phyloP scores from a whole-genome alignment of 2,113 vertebrate genomes.

The Pygoscelis adeliae region DNA sequence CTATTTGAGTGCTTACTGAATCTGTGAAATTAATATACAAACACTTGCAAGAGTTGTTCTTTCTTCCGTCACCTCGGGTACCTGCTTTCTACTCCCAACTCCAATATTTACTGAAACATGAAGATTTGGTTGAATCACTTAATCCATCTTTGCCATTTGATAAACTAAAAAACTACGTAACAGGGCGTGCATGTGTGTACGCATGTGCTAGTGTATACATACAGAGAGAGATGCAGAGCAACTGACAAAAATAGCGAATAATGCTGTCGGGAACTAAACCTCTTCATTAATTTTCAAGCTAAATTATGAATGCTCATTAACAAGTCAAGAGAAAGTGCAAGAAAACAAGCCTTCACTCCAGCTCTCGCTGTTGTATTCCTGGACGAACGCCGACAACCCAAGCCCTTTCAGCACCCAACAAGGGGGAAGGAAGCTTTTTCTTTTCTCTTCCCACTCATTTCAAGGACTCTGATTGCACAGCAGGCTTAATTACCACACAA shows the following conservation, averaged over 20 bases:
- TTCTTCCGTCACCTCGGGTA: not conserved
- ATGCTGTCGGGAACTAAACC: not conserved
- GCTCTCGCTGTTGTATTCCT: not conserved
- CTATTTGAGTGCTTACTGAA: not conserved
- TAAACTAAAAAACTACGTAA: not conserved
- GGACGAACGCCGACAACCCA: not conserved
- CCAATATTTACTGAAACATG: not conserved
- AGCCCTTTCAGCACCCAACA: not conserved
- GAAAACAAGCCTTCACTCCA: not conserved
- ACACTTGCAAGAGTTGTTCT: not conserved
- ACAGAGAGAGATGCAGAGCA: not conserved
- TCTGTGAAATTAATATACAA: not conserved
- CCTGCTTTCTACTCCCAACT: not conserved
- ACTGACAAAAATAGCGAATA: not conserved
- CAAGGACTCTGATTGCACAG: not conserved
- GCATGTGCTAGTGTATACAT: accelerated
- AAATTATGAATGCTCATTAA: not conserved
- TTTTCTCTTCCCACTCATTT: not conserved
- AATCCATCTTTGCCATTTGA: not conserved
- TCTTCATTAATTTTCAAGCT: not conserved
- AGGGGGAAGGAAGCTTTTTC: not conserved
- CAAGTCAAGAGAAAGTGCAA: not conserved
- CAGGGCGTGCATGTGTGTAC: accelerated
- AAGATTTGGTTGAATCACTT: not conserved
- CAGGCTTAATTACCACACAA: not conserved